phyloP scores from a whole-genome alignment of 2,113 vertebrate genomes.

The Holacanthus passer region DNA sequence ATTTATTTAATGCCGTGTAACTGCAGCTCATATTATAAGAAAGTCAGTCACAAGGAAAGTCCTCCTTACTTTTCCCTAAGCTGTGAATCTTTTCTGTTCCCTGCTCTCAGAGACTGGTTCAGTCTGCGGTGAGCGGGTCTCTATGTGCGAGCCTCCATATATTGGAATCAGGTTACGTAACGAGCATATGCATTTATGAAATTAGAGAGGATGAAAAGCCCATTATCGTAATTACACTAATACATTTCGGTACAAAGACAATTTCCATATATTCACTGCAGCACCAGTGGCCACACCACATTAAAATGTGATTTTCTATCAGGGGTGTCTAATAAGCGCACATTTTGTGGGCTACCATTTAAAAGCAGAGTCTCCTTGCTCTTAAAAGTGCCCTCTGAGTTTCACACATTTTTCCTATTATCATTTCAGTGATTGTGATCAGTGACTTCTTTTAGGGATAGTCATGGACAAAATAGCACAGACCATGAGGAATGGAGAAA shows the following conservation, averaged over 20 bases:
- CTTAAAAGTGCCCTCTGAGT: not conserved
- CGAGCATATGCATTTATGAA: not conserved
- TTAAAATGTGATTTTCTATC: not conserved
- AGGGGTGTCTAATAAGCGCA: not conserved
- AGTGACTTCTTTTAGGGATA: not conserved
- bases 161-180: not conserved
- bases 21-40: not conserved
- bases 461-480: not conserved
- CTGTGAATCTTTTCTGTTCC: conserved; percentile 1
- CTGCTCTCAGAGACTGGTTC: conserved; percentile 21
- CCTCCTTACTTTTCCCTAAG: conserved; percentile 2
- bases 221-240: conserved; percentile 2
- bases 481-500: not conserved
- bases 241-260: conserved; percentile 4
- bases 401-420: not conserved
- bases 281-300: not conserved
- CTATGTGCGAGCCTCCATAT: not conserved
- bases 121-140: conserved; percentile 21
- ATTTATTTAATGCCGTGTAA: not conserved
- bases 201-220: conserved; percentile 13
- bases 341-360: not conserved
- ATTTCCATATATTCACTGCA: not conserved
- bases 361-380: not conserved
- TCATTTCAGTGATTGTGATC: conserved; percentile 11
- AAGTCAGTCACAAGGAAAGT: conserved; percentile 4